Conservation (phyloP, 2,888 invertebrate genomes). For the Tyria jacobaeae region DNA sequence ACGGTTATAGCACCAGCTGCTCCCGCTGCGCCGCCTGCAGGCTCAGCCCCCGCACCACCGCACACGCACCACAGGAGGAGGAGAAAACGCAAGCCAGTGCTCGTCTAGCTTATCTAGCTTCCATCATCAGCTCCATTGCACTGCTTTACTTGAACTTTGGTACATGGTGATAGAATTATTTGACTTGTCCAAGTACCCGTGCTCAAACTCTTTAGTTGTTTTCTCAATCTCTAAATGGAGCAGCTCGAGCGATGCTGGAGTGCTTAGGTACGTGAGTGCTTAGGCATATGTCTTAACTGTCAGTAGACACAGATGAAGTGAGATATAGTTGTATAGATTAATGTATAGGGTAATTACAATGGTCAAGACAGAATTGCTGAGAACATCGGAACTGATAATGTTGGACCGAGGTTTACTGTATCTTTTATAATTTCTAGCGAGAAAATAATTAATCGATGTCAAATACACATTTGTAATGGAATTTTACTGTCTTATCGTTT, state of each 20-base stretch:
- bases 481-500: no score
- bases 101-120: conserved; percentile 65
- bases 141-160: conserved; percentile 37
- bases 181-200: conserved; percentile 41
- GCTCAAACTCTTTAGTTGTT: conserved; percentile 62
- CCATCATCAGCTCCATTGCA: conserved; percentile 39
- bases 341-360: conserved; percentile 35
- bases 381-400: conserved; percentile 16
- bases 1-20: conserved; percentile 81
- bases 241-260: conserved; percentile 55
- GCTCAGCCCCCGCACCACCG: conserved; percentile 48
- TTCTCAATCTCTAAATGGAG: conserved; percentile 50
- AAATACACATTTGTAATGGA: no score
- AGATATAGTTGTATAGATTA: conserved; percentile 63
- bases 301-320: conserved; percentile 68
- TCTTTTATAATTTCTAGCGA: conserved; percentile 56
- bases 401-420: not conserved
- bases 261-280: conserved; percentile 53
- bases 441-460: conserved; percentile 48
- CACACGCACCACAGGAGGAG: conserved; percentile 66
- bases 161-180: conserved; percentile 25
- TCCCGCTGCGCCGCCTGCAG: conserved; percentile 59
- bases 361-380: conserved; percentile 27
- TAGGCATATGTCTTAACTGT: conserved; percentile 54
- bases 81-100: conserved; percentile 77